Base-by-base conservation (phyloP, 53 echinoderm and acorn worm genomes). In the Astropecten irregularis region DNA sequence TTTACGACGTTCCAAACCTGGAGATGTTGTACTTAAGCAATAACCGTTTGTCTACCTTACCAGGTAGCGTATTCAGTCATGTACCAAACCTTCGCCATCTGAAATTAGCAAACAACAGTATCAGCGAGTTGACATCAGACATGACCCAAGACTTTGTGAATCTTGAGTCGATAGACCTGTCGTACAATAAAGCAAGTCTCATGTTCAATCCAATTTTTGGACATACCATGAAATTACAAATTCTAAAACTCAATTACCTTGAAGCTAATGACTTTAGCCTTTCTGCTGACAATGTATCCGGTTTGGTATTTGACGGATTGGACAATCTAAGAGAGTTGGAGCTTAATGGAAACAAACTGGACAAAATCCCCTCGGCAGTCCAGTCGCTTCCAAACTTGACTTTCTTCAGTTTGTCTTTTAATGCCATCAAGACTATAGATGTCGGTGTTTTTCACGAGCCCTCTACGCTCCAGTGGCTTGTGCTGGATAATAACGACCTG, bases 221-320 rank as follows among this genome's bases (percentile, higher is more conserved):
- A 36, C 56, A 73, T 3, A 33, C 55, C 25, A 1, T 23, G 56
- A 11, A 26, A 15, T 55, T 73, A 56, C 23, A 73, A 27, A 3
- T 3, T 23, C 73, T 73, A 14, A 23, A 34, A 23, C 40, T 73
- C 26, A 56, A 39, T 14, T 22, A 35, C 21, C 49, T 71, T 18
- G 2, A 16, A 20, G 9, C 0, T 39, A 48, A 5, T 23, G 31
- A n/a, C 22, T n/a, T n/a, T n/a, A 19, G 19, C 14, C 3, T 36
- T 10, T 53, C 19, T 20, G 10, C 39, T 1, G 25, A 3, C n/a
- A 7, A 16, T 25, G 21, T 56, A 38, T 8, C 22, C 3, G 73
- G 4, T 0, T 53, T 38, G 0, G 39, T 30, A 22, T 73, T 73
- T 73, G 73, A 73, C 4, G 55, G 73, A 56, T 39, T 73, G 73